phyloP scores from a whole-genome alignment of 1,140 invertebrate genomes.

The Caenorhabditis brenneri region DNA sequence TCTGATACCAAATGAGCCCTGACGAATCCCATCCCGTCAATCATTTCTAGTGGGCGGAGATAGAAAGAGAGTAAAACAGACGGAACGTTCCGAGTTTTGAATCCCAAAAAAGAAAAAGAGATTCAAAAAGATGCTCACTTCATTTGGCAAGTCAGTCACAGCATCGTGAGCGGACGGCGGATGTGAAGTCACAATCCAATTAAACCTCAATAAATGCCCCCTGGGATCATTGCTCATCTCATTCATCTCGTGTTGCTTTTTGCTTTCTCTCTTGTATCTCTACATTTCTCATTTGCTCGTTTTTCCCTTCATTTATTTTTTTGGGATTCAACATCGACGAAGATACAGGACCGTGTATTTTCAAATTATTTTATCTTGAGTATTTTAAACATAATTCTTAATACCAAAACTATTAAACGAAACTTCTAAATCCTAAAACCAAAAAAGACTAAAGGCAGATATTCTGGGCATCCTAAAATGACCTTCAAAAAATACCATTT shows the following conservation, averaged over 20 bases:
- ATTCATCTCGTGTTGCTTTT: constrained; percentile 11
- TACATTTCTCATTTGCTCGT: not conserved
- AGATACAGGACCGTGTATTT: too few species aligned
- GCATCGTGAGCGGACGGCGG: not conserved
- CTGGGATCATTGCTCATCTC: constrained; percentile 33
- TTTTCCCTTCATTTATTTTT: not conserved
- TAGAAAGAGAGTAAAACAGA: too few species aligned
- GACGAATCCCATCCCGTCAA: constrained; percentile 12
- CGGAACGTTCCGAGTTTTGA: not conserved
- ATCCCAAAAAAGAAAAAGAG: not conserved
- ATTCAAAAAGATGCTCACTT: not conserved
- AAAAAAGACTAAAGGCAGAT: not conserved
- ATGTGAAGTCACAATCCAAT: constrained; percentile 32
- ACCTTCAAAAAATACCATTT: not conserved
- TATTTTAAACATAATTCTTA: too few species aligned
- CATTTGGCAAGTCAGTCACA: not conserved
- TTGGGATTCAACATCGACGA: too few species aligned
- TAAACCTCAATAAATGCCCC: constrained; percentile 43
- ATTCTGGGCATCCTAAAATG: not conserved
- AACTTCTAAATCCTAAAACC: too few species aligned
- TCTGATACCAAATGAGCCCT: constrained; percentile 18
- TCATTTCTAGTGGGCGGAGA: not conserved
- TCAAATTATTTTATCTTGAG: too few species aligned
- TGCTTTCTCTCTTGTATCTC: not conserved
- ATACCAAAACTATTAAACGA: too few species aligned